These are phyloP conservation scores for Electrophaes corylata DNA, from an alignment of 2,888 invertebrate species.

Conservation along the genomic window DNA sequence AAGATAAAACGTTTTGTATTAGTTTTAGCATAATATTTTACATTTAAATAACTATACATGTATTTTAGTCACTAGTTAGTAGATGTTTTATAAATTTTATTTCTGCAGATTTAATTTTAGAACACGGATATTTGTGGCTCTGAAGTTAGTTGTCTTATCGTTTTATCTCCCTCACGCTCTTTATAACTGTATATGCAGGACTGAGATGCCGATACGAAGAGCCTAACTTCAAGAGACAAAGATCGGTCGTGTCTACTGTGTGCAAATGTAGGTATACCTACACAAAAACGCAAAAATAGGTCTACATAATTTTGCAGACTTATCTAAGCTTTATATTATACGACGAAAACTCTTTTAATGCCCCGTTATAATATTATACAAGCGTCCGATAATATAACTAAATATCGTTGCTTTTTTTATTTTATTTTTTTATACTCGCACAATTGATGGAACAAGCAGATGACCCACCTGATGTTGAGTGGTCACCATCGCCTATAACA, in stretches of 20 bases:
- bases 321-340: no score
- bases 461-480: no score
- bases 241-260: not conserved
- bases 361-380: no score
- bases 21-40: not conserved
- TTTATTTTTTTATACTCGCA: no score
- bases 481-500: no score
- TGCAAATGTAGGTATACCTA: not conserved
- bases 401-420: no score
- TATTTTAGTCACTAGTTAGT: constrained; percentile 37
- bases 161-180: not conserved
- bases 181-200: not conserved
- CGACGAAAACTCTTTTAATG: no score
- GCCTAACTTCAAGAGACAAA: not conserved
- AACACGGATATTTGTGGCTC: not conserved
- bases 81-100: constrained; percentile 32
- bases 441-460: no score
- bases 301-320: not conserved
- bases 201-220: not conserved
- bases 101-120: constrained; percentile 3
- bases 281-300: not conserved
- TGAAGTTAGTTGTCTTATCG: not conserved
- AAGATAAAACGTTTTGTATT: not conserved
- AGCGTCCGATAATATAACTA: no score
- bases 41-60: not conserved